A percentile compares a stretch with the other conserved stretches of the same genome.
Evolutionary conservation across 2,113 vertebrate genomes (phyloP).

Genomic region (Tachuris rubrigastra): DNA sequence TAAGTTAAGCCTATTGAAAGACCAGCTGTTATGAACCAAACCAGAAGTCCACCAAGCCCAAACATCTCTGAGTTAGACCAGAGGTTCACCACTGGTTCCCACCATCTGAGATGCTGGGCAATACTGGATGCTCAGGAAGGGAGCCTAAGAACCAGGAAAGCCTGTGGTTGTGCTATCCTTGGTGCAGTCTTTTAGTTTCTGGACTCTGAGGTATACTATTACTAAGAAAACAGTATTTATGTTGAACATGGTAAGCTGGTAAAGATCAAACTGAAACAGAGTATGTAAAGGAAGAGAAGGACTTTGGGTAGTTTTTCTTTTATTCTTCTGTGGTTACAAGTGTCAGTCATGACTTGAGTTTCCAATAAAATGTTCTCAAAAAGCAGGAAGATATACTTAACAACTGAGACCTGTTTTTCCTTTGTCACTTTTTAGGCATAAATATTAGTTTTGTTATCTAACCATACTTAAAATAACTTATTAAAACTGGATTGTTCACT

Average conservation of each 20-base stretch:
- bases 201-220: not conserved
- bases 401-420: not conserved
- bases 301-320: not conserved
- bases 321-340: not conserved
- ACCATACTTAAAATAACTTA: slow-evolving; percentile 1
- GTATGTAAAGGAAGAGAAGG: not conserved
- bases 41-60: not conserved
- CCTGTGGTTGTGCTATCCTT: not conserved
- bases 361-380: not conserved
- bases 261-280: not conserved
- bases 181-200: not conserved
- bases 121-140: not conserved
- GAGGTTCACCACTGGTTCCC: not conserved
- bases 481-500: not conserved
- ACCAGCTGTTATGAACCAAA: not conserved
- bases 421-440: not conserved
- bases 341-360: not conserved
- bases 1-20: not conserved
- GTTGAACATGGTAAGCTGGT: not conserved
- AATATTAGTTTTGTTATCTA: slow-evolving; percentile 34
- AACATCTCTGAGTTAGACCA: not conserved
- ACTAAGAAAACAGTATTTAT: not conserved
- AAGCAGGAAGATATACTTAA: not conserved
- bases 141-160: not conserved
- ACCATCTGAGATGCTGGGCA: not conserved